phyloP scores from a whole-genome alignment of 2,113 vertebrate species.

The Hucho hucho region DNA sequence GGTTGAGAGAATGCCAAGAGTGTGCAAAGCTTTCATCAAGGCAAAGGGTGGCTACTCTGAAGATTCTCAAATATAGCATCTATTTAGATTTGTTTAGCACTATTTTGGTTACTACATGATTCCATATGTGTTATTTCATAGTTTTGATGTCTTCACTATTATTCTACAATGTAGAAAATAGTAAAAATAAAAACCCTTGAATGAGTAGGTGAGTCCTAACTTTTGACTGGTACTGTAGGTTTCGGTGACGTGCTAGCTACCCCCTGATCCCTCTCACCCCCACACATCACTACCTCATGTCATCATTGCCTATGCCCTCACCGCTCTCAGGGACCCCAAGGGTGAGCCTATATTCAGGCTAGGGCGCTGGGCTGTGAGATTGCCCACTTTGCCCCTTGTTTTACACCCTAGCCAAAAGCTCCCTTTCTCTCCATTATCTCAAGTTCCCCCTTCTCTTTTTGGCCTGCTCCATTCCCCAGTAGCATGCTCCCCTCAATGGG shows the following conservation, averaged over 20 bases:
- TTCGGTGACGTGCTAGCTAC: not conserved
- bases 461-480: slow-evolving; percentile 7
- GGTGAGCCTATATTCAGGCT: slow-evolving; percentile 1
- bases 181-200: too few species aligned
- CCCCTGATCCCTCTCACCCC: not conserved
- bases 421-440: not conserved
- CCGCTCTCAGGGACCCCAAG: not conserved
- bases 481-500: slow-evolving; percentile 12
- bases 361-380: slow-evolving; percentile 24
- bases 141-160: too few species aligned
- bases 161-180: too few species aligned
- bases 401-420: slow-evolving; percentile 2
- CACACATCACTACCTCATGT: not conserved
- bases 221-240: not conserved
- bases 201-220: too few species aligned
- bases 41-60: too few species aligned
- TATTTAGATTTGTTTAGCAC: too few species aligned
- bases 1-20: too few species aligned
- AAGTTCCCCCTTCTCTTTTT: not conserved
- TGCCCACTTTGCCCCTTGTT: slow-evolving; percentile 28
- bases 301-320: not conserved
- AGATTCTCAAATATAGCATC: too few species aligned
- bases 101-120: too few species aligned
- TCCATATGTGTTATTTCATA: too few species aligned
- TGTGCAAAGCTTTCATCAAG: too few species aligned